Evolutionary conservation across 2,113 vertebrate species (phyloP), one percentile per base, ranked within the genome.

Genomic region (Polyodon spathula): DNA sequence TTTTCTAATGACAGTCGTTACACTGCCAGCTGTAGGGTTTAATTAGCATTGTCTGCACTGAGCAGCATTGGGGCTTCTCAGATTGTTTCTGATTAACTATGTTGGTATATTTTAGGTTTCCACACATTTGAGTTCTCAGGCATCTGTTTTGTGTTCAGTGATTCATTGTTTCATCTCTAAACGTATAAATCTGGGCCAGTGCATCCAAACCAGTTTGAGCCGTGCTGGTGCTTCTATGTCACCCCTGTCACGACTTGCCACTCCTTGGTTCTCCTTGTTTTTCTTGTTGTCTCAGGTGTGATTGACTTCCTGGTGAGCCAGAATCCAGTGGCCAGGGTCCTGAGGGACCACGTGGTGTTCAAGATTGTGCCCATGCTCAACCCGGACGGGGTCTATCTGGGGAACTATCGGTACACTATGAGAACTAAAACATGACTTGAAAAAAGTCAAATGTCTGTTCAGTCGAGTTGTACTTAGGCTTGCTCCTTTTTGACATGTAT

Each of bases 331-430:
- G 94, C 94, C 1, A 89, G 90, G 75, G 77, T 91, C 68, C 75
- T 99, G 41, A 81, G 95, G 61, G 92, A 97, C 66, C 87, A 94
- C 69, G 81, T 98, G 74, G 91, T 97, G 68, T 98, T 99, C 84
- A 99, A 97, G 85, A 93, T 98, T 48, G 94, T 95, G 15, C 96
- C 96, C 27, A 98, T 98, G 95, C 92, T 98, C 64, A 98, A 98
- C 77, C 95, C 96, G 42, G 95, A 97, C 60, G 95, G 96, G 6
- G 95, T 98, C 63, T 98, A 94, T 75, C 76, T 99, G 59, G 94
- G 95, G 70, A 99, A 99, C 80, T 98, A 99, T 86, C 95, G 96
- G 96, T 99, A 81, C 52, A 27, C 27, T 27, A 27, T 27, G 27
- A 27, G 27, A 27, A 27, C 27, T 27, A 27, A 27, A 27, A 27